These are phyloP conservation scores for Condylura cristata DNA, from an alignment of 2,113 vertebrate species.

Conservation along the genomic window DNA sequence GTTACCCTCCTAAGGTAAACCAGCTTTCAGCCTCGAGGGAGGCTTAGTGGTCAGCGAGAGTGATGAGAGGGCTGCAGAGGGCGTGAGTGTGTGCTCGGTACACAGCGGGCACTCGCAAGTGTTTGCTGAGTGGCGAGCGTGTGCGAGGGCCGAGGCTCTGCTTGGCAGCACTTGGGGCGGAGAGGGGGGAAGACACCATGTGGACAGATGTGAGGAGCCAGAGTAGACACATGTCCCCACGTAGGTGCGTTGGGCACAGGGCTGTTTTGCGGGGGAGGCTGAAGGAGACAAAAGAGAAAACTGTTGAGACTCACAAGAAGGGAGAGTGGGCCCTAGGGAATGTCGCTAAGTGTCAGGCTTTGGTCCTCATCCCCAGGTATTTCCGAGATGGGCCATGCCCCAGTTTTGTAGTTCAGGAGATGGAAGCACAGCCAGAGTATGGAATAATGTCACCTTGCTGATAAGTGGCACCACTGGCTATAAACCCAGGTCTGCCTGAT, in stretches of 20 bases:
- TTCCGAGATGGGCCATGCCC: background rate
- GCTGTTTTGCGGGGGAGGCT: background rate
- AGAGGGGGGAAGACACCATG: background rate
- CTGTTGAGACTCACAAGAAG: background rate
- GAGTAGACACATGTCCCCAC: background rate
- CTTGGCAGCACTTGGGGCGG: background rate
- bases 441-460: background rate
- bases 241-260: background rate
- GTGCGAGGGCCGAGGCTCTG: background rate
- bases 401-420: background rate
- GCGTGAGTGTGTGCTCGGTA: background rate
- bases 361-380: background rate
- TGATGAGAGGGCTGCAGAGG: background rate
- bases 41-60: background rate
- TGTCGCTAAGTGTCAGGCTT: background rate
- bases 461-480: background rate
- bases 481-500: background rate
- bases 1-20: background rate
- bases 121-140: background rate
- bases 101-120: accelerated
- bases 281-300: background rate
- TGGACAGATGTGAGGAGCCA: background rate
- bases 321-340: background rate
- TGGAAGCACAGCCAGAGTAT: background rate
- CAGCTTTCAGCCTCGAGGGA: background rate